Evolutionary conservation across 2,888 invertebrate genomes (phyloP), one percentile per base, ranked within the genome.

Genomic region (Caenorhabditis imperialis): DNA sequence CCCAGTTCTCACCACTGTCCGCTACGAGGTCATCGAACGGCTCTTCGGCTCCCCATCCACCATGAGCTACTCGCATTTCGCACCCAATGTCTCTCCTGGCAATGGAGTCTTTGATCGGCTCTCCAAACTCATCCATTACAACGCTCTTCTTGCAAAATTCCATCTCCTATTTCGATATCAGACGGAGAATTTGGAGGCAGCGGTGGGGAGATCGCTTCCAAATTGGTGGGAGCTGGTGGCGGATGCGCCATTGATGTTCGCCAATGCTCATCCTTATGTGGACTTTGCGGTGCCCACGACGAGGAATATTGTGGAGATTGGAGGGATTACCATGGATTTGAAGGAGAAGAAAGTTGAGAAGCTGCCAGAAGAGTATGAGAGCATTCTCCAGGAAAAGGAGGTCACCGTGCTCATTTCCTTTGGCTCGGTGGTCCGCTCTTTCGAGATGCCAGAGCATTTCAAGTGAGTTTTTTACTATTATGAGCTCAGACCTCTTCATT

Each of bases 371-470:
- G 72, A 72, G n/a, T 72, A 63, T n/a, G 51, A 62, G 14, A 30
- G 20, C 2, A 72, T 72, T 16, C 30, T 72, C 12, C 23, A 40
- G 6, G 50, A 50, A 14, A 18, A 63, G 23, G 23, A 38, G 16
- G 37, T 47, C 0, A 63, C 72, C 8, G 58, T 72, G 2, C 22
- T 72, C 35, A 65, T 72, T 4, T 72, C 72, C 5, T 72, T 72
- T 38, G 72, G 72, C 18, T 57, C 72, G 20, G 58, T 72, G 6
- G 25, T 65, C n/a, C 10, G 54, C 40, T 72, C 72, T 0, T 47
- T 22, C 10, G 51, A 72, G n/a, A 72, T 72, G 72, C 72, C 72
- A 12, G 53, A 53, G 1, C 10, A 16, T 1, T 72, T 45, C 47
- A 72, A 62, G 50, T 50, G n/a, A 33, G 47, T n/a, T n/a, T n/a